A percentile compares a stretch with the other conserved stretches of the same genome.
Evolutionary conservation across 1,140 invertebrate genomes (phyloP).

Genomic region (Wiebesia pumilae): DNA sequence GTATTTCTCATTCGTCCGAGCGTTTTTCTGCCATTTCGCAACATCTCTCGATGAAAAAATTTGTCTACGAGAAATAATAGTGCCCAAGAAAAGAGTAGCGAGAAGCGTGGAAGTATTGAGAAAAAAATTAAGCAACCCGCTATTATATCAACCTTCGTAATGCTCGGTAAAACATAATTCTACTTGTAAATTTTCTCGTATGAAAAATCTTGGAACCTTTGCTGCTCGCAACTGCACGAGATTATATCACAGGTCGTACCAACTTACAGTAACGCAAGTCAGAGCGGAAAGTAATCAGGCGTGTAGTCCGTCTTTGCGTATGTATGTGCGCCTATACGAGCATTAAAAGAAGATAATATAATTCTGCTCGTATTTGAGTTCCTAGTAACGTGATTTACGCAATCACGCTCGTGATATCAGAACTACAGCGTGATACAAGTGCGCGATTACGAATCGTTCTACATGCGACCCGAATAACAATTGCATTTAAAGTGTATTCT

Average conservation of each 20-base stretch:
- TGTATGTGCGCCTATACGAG: neutral
- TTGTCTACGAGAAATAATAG: no score
- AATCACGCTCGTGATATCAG: slow-evolving; percentile 51
- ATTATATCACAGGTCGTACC: slow-evolving; percentile 34
- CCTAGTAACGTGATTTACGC: slow-evolving; percentile 32
- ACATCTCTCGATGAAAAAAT: no score
- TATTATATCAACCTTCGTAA: no score
- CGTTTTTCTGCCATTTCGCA: no score
- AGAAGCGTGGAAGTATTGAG: no score
- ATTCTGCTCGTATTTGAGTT: slow-evolving; percentile 15
- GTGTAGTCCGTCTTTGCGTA: slow-evolving; percentile 14
- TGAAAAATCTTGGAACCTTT: neutral
- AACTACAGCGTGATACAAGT: slow-evolving; percentile 23
- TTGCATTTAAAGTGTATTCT: neutral
- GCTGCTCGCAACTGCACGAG: neutral
- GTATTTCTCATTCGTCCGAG: no score
- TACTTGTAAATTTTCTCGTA: neutral
- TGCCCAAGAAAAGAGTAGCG: no score
- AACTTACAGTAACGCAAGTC: slow-evolving; percentile 63
- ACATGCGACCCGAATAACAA: neutral
- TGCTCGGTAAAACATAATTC: neutral
- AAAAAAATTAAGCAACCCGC: no score
- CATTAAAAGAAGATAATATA: slow-evolving; percentile 6
- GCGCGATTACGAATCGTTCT: slow-evolving; percentile 49
- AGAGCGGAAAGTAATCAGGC: slow-evolving; percentile 26